Base-by-base conservation (phyloP, 2,113 vertebrate genomes). In the Potamarius usumacintae region DNA sequence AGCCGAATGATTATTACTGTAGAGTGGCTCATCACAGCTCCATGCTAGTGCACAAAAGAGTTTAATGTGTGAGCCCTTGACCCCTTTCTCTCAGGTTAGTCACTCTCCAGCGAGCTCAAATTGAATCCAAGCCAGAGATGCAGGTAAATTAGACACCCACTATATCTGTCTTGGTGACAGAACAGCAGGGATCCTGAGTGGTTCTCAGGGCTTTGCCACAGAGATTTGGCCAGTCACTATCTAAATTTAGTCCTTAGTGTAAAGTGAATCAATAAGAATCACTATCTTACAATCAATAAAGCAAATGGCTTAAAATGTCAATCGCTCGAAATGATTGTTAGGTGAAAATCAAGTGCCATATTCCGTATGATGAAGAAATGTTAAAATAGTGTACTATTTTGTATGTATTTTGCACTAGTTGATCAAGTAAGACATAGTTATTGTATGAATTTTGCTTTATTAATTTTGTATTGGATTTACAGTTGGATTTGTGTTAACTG, bases 31-130 rank as follows among this genome's bases (percentile, higher is more conserved):
- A 93, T 94, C 92, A 93, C 92, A 92, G 92, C 89, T 86, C 85
- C 88, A 85, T 86, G 52, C 25, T 88, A 90, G 93, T 92, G 91
- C 92, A 93, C 92, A 92, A 94, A 93, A 91, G 92, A 94, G 92
- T 95, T 94, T 95, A 95, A 94, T 94, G 93, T 93, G 92, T 91
- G 89, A 92, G 92, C 93, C 92, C 93, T 95, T 94, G 93, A 95
- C 94, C 94, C 93, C 92, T 91, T 94, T 91, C 76, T 81, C 55
- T 91, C 55, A 90, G 90, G 92, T 93, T 94, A 93, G 93, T 94
- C 93, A 94, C 94, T 94, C 93, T 94, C 90, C 92, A 93, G 90
- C 79, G 89, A 92, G 92, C 92, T 92, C 91, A 93, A 93, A 93
- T 94, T 94, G 93, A 94, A 93, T 93, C 89, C 8, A 90, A 92